These are phyloP conservation scores for Sycophila texana DNA, from an alignment of 2,888 invertebrate genomes.

Conservation along the genomic window DNA sequence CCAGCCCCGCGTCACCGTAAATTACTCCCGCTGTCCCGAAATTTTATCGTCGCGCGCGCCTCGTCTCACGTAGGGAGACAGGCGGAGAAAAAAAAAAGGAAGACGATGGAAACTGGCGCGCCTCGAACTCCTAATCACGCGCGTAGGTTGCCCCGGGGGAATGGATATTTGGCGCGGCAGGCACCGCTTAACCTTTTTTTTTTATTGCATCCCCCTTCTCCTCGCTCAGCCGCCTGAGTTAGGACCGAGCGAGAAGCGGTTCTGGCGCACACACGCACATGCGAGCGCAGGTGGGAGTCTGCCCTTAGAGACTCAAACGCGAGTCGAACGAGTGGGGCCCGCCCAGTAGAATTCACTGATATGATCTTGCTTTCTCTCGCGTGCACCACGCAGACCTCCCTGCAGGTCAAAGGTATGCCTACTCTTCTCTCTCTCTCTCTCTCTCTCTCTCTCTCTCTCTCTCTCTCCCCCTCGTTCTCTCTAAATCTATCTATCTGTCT, in stretches of 20 bases:
- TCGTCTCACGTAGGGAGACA: background rate
- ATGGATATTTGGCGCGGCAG: conserved; percentile 35
- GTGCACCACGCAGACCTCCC: conserved; percentile 25
- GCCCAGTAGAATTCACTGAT: conserved; percentile 54
- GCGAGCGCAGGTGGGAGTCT: background rate
- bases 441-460: background rate
- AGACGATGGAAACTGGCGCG: conserved; percentile 9
- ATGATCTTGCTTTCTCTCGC: conserved; percentile 33
- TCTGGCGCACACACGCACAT: background rate
- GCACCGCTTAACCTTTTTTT: conserved; percentile 22
- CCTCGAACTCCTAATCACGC: conserved; percentile 21
- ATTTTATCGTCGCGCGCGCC: conserved; percentile 12
- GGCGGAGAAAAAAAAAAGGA: background rate
- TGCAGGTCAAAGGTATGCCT: conserved; percentile 54
- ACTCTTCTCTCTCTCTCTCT: conserved; percentile 5
- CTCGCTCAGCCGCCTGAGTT: conserved; percentile 5
- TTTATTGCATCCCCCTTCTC: conserved; percentile 22
- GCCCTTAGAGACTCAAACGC: conserved; percentile 29
- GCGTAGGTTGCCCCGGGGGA: background rate
- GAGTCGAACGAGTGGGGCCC: conserved; percentile 39
- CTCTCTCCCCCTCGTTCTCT: too few species aligned
- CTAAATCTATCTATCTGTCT: conserved; percentile 3
- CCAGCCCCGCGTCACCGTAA: conserved; percentile 6
- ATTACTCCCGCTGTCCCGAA: conserved; percentile 7
- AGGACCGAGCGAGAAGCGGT: conserved; percentile 15